Percentiles rank a stretch among this genome's conserved stretches.
phyloP scores from a whole-genome alignment of 2,113 vertebrate species.

The Callipepla californica region DNA sequence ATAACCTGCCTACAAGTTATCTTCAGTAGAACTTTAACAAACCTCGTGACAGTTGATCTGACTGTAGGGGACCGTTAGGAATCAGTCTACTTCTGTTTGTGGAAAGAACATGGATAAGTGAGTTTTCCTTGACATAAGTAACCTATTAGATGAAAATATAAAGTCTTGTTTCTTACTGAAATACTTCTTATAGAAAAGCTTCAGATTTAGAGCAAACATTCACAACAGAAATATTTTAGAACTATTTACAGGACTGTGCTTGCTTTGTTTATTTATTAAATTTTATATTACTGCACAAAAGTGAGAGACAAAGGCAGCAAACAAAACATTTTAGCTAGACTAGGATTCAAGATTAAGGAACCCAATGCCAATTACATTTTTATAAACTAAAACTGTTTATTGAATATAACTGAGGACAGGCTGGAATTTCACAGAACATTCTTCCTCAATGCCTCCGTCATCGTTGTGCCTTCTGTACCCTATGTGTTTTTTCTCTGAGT shows the following conservation, averaged over 20 bases:
- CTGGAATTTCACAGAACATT: neutral
- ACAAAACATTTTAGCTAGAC: neutral
- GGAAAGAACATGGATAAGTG: neutral
- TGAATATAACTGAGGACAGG: neutral
- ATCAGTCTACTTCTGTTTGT: neutral
- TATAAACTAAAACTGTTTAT: neutral
- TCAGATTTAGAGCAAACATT: neutral
- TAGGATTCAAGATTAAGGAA: neutral
- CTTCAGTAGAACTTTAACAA: neutral
- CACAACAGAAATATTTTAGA: neutral
- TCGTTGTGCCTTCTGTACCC: neutral
- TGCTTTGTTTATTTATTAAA: neutral
- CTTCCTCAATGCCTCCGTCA: neutral
- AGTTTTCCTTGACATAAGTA: neutral
- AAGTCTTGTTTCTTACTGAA: neutral
- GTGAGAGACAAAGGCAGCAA: neutral
- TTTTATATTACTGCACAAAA: neutral
- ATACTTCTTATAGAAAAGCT: neutral
- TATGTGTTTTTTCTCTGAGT: neutral
- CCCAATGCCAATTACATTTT: neutral
- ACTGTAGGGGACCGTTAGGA: neutral
- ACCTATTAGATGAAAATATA: neutral
- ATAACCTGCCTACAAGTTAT: neutral
- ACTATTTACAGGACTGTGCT: neutral
- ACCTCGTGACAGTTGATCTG: neutral